phyloP scores from a whole-genome alignment of 2,113 vertebrate genomes.

The Malurus elegans region DNA sequence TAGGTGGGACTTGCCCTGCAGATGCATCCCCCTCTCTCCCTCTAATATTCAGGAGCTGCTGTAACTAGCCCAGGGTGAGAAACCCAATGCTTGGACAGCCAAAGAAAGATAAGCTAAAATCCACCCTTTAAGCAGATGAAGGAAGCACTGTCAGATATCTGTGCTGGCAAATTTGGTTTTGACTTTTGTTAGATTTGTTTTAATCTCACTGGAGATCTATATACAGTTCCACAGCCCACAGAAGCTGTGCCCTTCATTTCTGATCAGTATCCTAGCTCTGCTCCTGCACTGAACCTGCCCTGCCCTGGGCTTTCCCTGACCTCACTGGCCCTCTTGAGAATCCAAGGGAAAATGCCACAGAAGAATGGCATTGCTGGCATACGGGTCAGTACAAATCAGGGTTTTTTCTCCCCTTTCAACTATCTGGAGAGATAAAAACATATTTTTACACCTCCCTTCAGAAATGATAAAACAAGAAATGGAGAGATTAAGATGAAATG shows the following conservation, averaged over 20 bases:
- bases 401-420: neutral
- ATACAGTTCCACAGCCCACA: neutral
- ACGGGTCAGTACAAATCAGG: rapidly evolving
- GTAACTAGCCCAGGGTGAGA: neutral
- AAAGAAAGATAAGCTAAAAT: neutral
- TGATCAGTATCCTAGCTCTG: neutral
- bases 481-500: neutral
- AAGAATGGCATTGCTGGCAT: neutral
- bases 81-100: neutral
- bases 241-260: neutral
- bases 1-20: neutral
- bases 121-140: neutral
- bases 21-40: rapidly evolving
- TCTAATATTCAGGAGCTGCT: neutral
- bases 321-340: neutral
- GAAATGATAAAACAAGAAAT: neutral
- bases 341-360: neutral
- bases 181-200: neutral
- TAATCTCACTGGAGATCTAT: neutral
- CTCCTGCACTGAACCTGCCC: neutral
- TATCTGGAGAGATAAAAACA: neutral
- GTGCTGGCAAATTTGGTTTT: neutral
- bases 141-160: neutral
- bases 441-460: neutral
- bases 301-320: neutral